Evolutionary conservation across 2,888 invertebrate species (phyloP), one percentile per base, ranked within the genome.

Genomic region (Tribolium freemani): DNA sequence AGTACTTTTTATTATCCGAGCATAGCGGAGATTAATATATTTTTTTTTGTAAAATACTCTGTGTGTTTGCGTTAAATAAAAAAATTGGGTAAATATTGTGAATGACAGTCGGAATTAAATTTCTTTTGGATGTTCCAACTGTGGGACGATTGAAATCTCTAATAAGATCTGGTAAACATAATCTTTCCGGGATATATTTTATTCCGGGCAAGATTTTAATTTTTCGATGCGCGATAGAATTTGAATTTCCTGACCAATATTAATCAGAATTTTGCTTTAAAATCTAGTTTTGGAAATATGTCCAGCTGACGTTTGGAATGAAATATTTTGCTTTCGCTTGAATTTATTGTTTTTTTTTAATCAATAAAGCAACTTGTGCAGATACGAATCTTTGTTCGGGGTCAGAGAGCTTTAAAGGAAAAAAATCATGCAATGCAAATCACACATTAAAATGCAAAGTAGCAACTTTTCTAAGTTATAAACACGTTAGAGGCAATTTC

Each of bases 361-460:
- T 63, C 63, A 63, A 51, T 63, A 63, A 63, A 51, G 38, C 44
- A 44, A 44, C 63, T 6, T 38, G 38, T 9, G 48, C 5, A 61
- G 63, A 63, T 63, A 51, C 3, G 16, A 63, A 63, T 63, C 63
- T 50, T 48, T 20, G 51, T 30, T 16, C 31, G 38, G 54, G 31
- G 45, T 44, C 38, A 51, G 63, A 16, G 66, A 66, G 66, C 54
- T 63, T 63, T 63, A 38, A 51, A 30, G 51, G 20, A 38, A 51
- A 54, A 64, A 54, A 67, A 50, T 48, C 57, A 67, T 67, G 67
- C 67, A 57, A 67, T 67, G 67, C 67, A 57, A 67, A 67, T 67
- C 46, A 31, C 48, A 57, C 38, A 57, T 57, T 67, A 57, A 57
- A 67, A 67, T 67, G 67, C 67, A 56, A 67, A 67, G 56, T 67